Percentiles rank a stretch among this genome's conserved stretches.
phyloP scores from a whole-genome alignment of 2,888 invertebrate genomes.

The Caenorhabditis sp. region DNA sequence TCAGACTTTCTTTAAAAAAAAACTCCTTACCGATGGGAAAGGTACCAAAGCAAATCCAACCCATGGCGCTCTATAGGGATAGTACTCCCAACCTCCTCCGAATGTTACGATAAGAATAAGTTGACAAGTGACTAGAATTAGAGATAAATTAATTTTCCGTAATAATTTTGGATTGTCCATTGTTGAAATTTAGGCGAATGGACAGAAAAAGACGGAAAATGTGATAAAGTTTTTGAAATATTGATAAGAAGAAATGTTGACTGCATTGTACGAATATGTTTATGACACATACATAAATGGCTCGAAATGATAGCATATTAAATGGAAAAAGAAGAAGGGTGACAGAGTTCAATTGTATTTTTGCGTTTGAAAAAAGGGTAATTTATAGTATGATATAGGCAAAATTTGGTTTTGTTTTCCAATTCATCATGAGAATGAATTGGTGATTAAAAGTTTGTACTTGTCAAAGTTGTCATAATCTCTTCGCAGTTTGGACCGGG shows the following conservation, averaged over 20 bases:
- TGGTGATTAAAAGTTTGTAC: too few species aligned
- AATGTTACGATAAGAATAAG: neutral
- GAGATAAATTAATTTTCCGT: neutral
- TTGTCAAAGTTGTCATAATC: too few species aligned
- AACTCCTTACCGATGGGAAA: neutral
- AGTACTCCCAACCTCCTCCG: neutral
- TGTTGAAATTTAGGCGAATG: neutral
- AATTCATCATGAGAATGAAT: too few species aligned
- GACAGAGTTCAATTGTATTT: too few species aligned
- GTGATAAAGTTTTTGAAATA: neutral
- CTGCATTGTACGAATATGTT: neutral
- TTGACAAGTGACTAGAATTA: neutral
- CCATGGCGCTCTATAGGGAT: neutral
- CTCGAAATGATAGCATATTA: neutral
- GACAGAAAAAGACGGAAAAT: neutral
- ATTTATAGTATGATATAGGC: too few species aligned
- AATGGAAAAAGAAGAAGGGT: neutral
- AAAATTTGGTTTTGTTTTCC: too few species aligned
- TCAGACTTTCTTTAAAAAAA: too few species aligned
- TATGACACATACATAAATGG: neutral
- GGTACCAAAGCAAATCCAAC: neutral
- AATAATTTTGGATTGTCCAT: neutral
- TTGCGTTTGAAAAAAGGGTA: too few species aligned
- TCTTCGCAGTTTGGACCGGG: too few species aligned
- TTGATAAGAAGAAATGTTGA: neutral